Evolutionary conservation across 1,140 invertebrate genomes (phyloP).

Genomic region (Cotesia glomerata): DNA sequence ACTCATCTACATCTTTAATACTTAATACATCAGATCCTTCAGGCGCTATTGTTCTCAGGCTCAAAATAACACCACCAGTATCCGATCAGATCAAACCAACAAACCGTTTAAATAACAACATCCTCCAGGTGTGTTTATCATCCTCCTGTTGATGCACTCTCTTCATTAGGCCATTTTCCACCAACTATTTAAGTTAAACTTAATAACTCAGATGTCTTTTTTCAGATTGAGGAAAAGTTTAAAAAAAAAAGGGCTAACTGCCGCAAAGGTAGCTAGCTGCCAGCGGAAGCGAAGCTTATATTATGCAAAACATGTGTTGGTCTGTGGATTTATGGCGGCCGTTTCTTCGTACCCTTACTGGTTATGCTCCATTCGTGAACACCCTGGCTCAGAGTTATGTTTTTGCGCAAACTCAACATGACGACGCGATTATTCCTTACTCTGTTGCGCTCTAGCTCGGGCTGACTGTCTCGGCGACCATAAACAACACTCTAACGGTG

Average conservation of each 20-base stretch:
- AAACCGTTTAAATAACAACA: conserved; percentile 14
- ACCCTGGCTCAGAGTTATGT: conserved; percentile 28
- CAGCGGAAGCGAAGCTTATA: conserved; percentile 54
- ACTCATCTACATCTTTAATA: neutral
- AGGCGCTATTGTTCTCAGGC: too few species aligned
- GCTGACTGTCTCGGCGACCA: neutral
- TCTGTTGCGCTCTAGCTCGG: conserved; percentile 19
- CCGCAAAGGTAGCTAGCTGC: conserved; percentile 22
- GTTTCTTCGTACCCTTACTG: conserved; percentile 52
- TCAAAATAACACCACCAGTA: neutral
- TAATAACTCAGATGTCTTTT: too few species aligned
- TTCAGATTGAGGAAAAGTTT: neutral
- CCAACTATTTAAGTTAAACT: too few species aligned
- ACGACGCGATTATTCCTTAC: conserved; percentile 17
- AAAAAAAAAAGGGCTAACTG: conserved; percentile 38
- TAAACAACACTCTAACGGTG: neutral
- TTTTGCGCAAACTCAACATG: conserved; percentile 36
- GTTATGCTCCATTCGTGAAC: conserved; percentile 35
- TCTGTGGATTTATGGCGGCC: conserved; percentile 56
- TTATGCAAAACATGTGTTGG: conserved; percentile 62
- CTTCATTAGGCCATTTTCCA: too few species aligned
- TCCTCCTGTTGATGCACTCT: too few species aligned
- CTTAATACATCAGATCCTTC: neutral
- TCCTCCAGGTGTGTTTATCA: too few species aligned
- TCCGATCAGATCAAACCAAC: conserved; percentile 14